Conservation (phyloP, 2,113 vertebrate genomes). For the Forbesichthys papilliferus region DNA sequence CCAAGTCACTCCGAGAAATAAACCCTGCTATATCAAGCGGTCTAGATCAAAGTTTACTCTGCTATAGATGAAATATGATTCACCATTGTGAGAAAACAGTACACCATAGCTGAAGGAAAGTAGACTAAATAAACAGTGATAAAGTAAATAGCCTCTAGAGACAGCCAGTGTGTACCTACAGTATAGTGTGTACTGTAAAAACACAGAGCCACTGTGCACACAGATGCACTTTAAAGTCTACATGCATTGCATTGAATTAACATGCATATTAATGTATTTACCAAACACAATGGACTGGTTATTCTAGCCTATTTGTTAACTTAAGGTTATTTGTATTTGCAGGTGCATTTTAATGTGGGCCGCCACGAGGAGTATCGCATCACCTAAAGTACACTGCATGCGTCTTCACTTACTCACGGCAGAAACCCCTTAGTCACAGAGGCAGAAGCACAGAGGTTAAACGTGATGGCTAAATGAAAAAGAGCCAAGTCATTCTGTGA, state of each 20-base stretch:
- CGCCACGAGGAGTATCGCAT: background rate
- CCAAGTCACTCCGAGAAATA: too few species aligned
- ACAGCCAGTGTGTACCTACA: too few species aligned
- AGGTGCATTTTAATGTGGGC: background rate
- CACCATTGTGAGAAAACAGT: too few species aligned
- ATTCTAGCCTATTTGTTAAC: background rate
- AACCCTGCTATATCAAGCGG: too few species aligned
- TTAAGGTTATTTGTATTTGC: background rate
- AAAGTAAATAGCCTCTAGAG: too few species aligned
- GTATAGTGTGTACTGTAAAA: too few species aligned
- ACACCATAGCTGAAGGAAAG: too few species aligned
- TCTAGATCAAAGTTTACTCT: too few species aligned
- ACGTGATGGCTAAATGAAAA: constrained; percentile 12
- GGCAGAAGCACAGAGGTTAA: constrained; percentile 21
- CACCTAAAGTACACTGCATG: background rate
- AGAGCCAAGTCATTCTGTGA: constrained; percentile 63
- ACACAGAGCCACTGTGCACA: background rate
- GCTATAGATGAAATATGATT: too few species aligned
- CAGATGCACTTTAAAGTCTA: background rate
- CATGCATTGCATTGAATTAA: too few species aligned
- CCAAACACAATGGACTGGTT: background rate
- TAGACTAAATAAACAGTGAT: too few species aligned
- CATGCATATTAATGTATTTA: too few species aligned
- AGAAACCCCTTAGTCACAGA: constrained; percentile 57
- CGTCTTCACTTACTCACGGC: background rate